Percentiles rank a stretch among this genome's conserved stretches.
These are phyloP conservation scores for Hemitrygon akajei DNA, from an alignment of 2,797 vertebrate genomes.

Conservation along the genomic window DNA sequence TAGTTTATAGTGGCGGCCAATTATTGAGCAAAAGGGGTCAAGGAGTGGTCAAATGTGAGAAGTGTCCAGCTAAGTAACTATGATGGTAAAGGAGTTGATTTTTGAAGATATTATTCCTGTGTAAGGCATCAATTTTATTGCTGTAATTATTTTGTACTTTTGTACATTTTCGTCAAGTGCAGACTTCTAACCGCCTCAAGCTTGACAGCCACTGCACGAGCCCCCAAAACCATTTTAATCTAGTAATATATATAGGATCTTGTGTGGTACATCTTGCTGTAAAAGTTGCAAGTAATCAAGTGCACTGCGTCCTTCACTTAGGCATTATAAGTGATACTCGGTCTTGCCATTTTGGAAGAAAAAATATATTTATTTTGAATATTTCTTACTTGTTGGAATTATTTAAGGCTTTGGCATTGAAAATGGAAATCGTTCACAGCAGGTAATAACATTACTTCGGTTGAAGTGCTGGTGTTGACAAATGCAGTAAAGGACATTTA, in stretches of 20 bases:
- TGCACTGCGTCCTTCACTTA: not conserved
- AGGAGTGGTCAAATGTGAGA: not conserved
- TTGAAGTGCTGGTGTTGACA: not conserved
- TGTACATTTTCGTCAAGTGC: not conserved
- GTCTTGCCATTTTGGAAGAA: not conserved
- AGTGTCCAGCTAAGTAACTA: not conserved
- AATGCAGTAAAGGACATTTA: not conserved
- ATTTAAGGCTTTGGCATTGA: not conserved
- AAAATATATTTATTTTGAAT: not conserved
- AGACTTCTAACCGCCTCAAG: not conserved
- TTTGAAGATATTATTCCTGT: not conserved
- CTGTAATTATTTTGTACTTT: not conserved
- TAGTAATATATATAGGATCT: not conserved
- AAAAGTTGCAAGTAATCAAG: not conserved
- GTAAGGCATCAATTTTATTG: not conserved
- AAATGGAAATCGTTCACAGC: not conserved
- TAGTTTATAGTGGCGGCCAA: not conserved
- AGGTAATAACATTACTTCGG: not conserved
- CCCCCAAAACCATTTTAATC: not conserved
- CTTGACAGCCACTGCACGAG: not conserved
- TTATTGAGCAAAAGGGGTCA: not conserved
- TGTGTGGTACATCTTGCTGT: not conserved
- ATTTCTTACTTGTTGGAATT: not conserved
- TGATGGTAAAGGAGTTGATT: not conserved
- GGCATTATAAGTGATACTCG: not conserved